Evolutionary conservation across 2,888 invertebrate species (phyloP), one percentile per base, ranked within the genome.

Genomic region (Synergus itoensis): DNA sequence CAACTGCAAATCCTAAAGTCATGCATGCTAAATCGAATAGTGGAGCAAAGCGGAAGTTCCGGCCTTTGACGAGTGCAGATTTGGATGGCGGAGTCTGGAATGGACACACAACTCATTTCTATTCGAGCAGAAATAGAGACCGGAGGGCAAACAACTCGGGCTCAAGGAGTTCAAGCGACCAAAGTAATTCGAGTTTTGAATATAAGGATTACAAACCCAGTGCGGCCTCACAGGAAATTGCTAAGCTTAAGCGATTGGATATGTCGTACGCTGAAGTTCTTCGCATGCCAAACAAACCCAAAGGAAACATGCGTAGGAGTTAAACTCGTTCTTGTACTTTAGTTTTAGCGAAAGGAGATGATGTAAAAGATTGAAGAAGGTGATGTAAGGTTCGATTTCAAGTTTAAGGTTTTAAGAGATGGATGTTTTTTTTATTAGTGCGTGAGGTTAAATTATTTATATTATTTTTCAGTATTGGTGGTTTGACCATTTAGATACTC

Each of bases 191-290:
- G 64, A 83, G 83, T 48, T 78, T 53, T 64, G 60, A 76, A 11
- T 63, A 48, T 41, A 62, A 60, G 41, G 94, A 94, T 81, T 95
- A 94, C 87, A 94, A 94, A 86, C 94, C 94, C 4, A 96, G 96
- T 91, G 94, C 96, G 11, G 97, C 97, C 8, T 96, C 97, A 14
- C 96, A 97, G 89, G 97, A 97, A 87, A 95, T 97, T 84, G 96
- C 97, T 90, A 96, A 96, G 89, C 93, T 97, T 80, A 95, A 96
- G 90, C 95, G 96, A 89, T 93, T 97, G 77, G 97, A 97, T 88
- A 94, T 96, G 89, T 96, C 97, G 16, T 97, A 97, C 91, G 97
- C 97, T 8, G 97, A 97, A 92, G 97, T 96, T 28, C 93, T 97
- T 83, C 94, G 96, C 84, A 95, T 96, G 90, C 95, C 95, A 82